Evolutionary conservation across 2,113 vertebrate genomes (phyloP).

Genomic region (Heterotilapia buettikoferi): DNA sequence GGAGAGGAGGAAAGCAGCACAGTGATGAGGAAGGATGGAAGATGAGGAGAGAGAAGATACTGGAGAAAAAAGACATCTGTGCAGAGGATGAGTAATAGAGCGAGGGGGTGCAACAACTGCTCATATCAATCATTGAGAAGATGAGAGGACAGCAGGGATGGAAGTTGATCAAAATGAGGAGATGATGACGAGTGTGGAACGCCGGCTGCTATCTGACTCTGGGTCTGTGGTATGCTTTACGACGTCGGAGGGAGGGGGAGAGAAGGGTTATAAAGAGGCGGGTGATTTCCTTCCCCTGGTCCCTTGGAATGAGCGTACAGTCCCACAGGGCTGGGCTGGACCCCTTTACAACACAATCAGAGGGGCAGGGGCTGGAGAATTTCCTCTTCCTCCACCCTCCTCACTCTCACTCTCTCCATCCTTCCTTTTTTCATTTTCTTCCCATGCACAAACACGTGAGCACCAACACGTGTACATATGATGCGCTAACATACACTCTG

Average conservation of each 20-base stretch:
- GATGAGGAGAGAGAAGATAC: not conserved
- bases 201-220: constrained; percentile 54
- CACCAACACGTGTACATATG: not conserved
- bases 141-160: not conserved
- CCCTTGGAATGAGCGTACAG: constrained; percentile 37
- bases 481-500: not conserved
- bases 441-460: constrained; percentile 20
- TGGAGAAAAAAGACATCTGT: not conserved
- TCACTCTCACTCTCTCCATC: constrained; percentile 8
- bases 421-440: not conserved
- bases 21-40: not conserved
- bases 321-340: constrained; percentile 66
- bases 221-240: constrained; percentile 47
- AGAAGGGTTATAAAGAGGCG: not conserved
- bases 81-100: not conserved
- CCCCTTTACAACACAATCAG: constrained; percentile 59
- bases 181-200: constrained; percentile 4
- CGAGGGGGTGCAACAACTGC: not conserved
- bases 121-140: not conserved
- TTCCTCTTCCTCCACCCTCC: constrained; percentile 37
- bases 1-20: not conserved
- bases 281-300: constrained; percentile 50
- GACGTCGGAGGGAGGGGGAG: not conserved
- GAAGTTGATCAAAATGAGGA: not conserved
- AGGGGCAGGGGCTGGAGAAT: constrained; percentile 51